Base-by-base conservation (phyloP, 2,888 invertebrate genomes). In the Brenthis ino region DNA sequence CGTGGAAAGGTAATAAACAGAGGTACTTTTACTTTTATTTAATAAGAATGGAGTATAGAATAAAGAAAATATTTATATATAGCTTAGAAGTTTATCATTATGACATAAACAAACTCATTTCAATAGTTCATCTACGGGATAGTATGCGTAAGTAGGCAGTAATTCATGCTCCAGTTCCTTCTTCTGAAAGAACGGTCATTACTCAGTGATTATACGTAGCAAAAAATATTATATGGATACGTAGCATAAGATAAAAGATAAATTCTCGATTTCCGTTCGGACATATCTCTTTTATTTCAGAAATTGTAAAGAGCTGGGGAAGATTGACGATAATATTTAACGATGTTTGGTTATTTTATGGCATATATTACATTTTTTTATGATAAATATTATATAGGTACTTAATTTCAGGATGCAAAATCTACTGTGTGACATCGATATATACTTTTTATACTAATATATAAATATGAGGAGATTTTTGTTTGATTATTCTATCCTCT, bases 141-240 rank as follows among this genome's bases (percentile, higher is more conserved):
- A 43, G 37, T 43, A 43, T 43, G 51, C 53, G 47, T 70, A 57
- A 68, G 63, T 68, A 61, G 61, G 65, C 57, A 50, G 48, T n/a
- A 61, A 65, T 68, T 63, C 61, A 57, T 63, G 70, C 68, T 71
- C 65, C 51, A 68, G 48, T 68, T 71, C 60, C 65, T 53, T 57
- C 33, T 58, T 50, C 54, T 61, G 57, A 68, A 68, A 65, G 68
- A 57, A 24, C 65, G 65, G 65, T 68, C 65, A 71, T 54, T 65
- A 61, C 56, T 57, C 65, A 57, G 64, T 33, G 68, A 63, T 68
- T 58, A 68, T 65, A 48, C 63, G 14, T 28, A 43, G 51, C 24
- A 28, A 63, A 56, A 64, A 51, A 68, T 66, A 61, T 33, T 56
- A 61, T 37, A n/a, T 24, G 12, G 50, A 67, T 47, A 48, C 61